Conservation (phyloP, 2,797 vertebrate genomes). For the Pantherophis vulpinus region DNA sequence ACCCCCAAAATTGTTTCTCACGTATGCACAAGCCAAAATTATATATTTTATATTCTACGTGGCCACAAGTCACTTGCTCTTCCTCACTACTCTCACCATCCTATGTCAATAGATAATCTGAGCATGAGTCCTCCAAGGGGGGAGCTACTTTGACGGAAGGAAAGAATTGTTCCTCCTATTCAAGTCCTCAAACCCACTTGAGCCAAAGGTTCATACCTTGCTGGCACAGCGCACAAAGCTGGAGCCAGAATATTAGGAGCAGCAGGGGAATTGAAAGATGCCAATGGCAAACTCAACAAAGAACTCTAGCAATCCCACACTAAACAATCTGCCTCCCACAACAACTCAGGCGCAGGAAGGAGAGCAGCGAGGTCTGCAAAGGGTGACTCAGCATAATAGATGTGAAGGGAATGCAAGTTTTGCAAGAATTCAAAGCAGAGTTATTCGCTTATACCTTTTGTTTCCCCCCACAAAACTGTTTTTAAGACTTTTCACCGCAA, state of each 20-base stretch:
- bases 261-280: not conserved
- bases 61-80: not conserved
- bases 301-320: not conserved
- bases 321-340: not conserved
- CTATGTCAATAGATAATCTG: not conserved
- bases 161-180: not conserved
- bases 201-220: not conserved
- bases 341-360: not conserved
- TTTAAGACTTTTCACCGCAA: constrained; percentile 32
- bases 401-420: not conserved
- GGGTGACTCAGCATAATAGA: not conserved
- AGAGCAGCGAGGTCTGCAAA: not conserved
- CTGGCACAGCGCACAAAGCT: not conserved
- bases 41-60: not conserved
- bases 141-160: not conserved
- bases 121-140: not conserved
- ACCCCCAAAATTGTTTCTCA: not conserved
- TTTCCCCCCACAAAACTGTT: not conserved
- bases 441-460: constrained; percentile 1
- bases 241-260: not conserved
- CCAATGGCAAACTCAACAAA: not conserved
- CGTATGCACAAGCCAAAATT: not conserved
- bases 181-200: not conserved
- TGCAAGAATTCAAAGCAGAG: constrained; percentile 13
- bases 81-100: not conserved